Evolutionary conservation across 2,797 vertebrate species (phyloP).

Genomic region (Mormyrops attenuatus): DNA sequence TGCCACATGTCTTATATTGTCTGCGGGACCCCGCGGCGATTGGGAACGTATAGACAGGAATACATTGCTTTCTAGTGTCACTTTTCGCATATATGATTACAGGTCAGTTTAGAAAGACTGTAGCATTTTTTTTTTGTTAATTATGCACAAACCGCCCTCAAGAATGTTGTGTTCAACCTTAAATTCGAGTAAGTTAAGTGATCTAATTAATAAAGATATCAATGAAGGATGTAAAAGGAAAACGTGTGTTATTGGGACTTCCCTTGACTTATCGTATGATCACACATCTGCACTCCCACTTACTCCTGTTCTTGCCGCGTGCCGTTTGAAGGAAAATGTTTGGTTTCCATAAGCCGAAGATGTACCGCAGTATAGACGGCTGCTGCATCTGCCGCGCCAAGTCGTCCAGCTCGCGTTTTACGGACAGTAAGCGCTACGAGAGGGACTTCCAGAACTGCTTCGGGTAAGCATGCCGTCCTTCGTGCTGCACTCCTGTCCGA

Average conservation of each 20-base stretch:
- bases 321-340: slow-evolving; percentile 74
- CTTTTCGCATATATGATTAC: not conserved
- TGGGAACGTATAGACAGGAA: not conserved
- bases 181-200: not conserved
- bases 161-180: not conserved
- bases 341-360: slow-evolving; percentile 99
- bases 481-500: slow-evolving; percentile 22
- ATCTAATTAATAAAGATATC: not conserved
- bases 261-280: not conserved
- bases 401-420: slow-evolving; percentile 97
- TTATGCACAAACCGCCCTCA: not conserved
- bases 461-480: slow-evolving; percentile 53
- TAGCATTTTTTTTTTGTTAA: not conserved
- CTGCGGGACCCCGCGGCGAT: not conserved
- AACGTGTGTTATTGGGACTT: not conserved
- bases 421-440: slow-evolving; percentile 96
- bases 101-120: not conserved
- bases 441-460: slow-evolving; percentile 76
- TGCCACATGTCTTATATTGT: not conserved
- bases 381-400: slow-evolving; percentile 99
- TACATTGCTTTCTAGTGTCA: not conserved
- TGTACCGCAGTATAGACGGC: slow-evolving; percentile 95
- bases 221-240: not conserved
- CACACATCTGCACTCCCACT: not conserved
- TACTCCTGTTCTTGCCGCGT: not conserved